Evolutionary conservation across 2,797 vertebrate species (phyloP).

Genomic region (Paedocypris micromegethes): DNA sequence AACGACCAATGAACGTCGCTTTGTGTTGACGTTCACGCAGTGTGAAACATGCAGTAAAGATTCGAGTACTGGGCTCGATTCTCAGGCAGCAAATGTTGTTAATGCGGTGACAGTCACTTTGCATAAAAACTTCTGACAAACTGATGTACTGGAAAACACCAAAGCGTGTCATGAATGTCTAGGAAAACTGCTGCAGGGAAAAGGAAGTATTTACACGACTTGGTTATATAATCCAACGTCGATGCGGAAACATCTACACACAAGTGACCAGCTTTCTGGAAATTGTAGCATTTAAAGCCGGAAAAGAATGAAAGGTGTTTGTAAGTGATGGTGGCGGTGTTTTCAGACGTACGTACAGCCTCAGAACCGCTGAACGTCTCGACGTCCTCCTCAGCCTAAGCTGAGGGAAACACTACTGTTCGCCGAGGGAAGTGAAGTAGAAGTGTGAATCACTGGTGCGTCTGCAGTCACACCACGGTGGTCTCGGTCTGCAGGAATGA

Average conservation of each 20-base stretch:
- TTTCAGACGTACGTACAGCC: not conserved
- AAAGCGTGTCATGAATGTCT: not conserved
- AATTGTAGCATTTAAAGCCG: slow-evolving; percentile 6
- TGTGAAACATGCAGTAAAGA: too few relatives aligned
- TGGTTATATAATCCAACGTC: slow-evolving; percentile 21
- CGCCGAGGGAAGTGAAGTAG: slow-evolving; percentile 10
- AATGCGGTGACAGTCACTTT: too few relatives aligned
- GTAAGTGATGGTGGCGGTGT: too few relatives aligned
- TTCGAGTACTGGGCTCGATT: too few relatives aligned
- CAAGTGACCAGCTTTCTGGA: not conserved
- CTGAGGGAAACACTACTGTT: slow-evolving; percentile 12
- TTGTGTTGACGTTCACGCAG: too few relatives aligned
- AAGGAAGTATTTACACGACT: slow-evolving; percentile 37
- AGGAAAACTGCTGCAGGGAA: slow-evolving; percentile 26
- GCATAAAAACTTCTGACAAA: too few relatives aligned
- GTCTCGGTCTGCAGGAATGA: slow-evolving; percentile 91
- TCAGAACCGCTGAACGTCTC: not conserved
- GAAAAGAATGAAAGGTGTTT: not conserved
- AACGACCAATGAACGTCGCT: too few relatives aligned
- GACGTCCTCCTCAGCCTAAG: slow-evolving; percentile 7
- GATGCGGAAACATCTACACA: slow-evolving; percentile 19
- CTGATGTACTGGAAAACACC: too few relatives aligned
- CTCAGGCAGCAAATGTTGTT: too few relatives aligned
- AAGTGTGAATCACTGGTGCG: slow-evolving; percentile 6
- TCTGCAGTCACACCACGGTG: slow-evolving; percentile 72